These are phyloP conservation scores for Mystacides longicornis DNA, from an alignment of 2,888 invertebrate species.

Conservation along the genomic window DNA sequence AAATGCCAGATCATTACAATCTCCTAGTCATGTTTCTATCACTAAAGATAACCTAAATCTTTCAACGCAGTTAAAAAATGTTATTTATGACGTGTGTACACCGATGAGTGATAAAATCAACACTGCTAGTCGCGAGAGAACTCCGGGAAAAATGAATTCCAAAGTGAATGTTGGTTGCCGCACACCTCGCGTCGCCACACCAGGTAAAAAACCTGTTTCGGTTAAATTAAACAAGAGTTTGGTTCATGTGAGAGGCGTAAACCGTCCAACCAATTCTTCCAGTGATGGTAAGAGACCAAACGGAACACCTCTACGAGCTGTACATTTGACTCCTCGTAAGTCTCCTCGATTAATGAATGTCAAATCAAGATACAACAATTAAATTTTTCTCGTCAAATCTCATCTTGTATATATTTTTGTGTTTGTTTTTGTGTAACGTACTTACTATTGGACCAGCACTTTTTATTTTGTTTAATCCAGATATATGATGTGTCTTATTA, in stretches of 20 bases:
- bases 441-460: too few relatives aligned
- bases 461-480: too few relatives aligned
- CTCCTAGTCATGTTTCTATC: slow-evolving; percentile 13
- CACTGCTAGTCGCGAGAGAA: slow-evolving; percentile 29
- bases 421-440: too few relatives aligned
- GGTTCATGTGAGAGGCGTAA: slow-evolving; percentile 46
- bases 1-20: slow-evolving; percentile 15
- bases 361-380: slow-evolving; percentile 15
- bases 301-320: slow-evolving; percentile 53
- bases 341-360: slow-evolving; percentile 22
- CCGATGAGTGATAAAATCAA: slow-evolving; percentile 23
- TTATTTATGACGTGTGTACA: slow-evolving; percentile 24
- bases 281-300: slow-evolving; percentile 43
- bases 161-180: slow-evolving; percentile 28
- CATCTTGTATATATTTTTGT: too few relatives aligned
- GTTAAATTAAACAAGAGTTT: slow-evolving; percentile 31
- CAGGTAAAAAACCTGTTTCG: slow-evolving; percentile 53
- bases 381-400: too few relatives aligned
- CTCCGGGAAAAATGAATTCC: slow-evolving; percentile 34
- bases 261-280: slow-evolving; percentile 39
- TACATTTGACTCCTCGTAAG: slow-evolving; percentile 38
- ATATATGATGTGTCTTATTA: too few relatives aligned
- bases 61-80: slow-evolving; percentile 22
- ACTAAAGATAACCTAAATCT: slow-evolving; percentile 26
- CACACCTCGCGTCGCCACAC: slow-evolving; percentile 40